Percentiles rank a stretch among this genome's conserved stretches.
These are phyloP conservation scores for Tapirus terrestris DNA, from an alignment of 2,113 vertebrate species.

Conservation along the genomic window DNA sequence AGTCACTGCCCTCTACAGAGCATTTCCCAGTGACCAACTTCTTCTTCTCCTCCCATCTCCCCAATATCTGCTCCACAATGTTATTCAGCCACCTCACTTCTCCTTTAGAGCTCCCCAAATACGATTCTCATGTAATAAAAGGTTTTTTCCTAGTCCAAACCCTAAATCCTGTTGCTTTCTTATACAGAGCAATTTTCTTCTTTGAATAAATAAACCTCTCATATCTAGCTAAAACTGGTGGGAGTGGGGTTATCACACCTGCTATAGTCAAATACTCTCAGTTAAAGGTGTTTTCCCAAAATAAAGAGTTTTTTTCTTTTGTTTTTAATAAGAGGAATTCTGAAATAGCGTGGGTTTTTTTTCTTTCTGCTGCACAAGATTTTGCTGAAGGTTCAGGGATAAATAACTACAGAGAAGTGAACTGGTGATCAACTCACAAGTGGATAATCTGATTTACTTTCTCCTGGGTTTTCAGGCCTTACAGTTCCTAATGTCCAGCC, in stretches of 20 bases:
- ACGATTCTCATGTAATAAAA: not conserved
- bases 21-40: not conserved
- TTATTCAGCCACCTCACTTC: not conserved
- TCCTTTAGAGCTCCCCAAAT: not conserved
- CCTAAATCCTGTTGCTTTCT: slow-evolving; percentile 1
- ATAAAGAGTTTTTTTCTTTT: not conserved
- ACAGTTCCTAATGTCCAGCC: not conserved
- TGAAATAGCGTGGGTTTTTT: not conserved
- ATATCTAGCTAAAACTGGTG: not conserved
- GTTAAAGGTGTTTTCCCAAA: slow-evolving; percentile 11
- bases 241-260: not conserved
- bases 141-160: not conserved
- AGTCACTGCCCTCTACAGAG: not conserved
- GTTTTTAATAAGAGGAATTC: slow-evolving; percentile 10
- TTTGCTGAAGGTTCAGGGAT: not conserved
- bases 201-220: not conserved
- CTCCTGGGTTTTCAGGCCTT: not conserved
- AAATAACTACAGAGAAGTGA: not conserved
- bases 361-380: not conserved
- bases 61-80: not conserved
- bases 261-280: not conserved
- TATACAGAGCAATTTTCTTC: not conserved
- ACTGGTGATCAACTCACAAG: not conserved
- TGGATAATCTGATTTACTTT: not conserved
- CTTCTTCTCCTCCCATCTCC: not conserved